Conservation (phyloP, 2,888 invertebrate genomes). For the Amblyjoppa fuscipennis region DNA sequence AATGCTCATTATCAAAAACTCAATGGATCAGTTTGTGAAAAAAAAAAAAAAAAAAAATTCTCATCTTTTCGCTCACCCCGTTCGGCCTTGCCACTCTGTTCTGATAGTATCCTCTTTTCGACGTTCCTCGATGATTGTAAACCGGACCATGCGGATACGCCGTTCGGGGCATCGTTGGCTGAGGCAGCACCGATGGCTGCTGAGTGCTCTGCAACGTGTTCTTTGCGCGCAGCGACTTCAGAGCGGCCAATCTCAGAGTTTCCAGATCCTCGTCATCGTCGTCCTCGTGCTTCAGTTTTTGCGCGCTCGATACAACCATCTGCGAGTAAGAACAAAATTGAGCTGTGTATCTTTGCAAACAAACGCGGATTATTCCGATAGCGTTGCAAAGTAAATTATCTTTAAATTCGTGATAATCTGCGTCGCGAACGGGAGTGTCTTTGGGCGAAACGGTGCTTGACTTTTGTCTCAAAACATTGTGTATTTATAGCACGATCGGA, state of each 20-base stretch:
- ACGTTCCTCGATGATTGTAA: slow-evolving; percentile 73
- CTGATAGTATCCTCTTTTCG: slow-evolving; percentile 73
- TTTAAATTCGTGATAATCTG: not conserved
- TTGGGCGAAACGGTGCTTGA: not conserved
- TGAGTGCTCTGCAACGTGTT: slow-evolving; percentile 58
- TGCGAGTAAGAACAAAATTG: slow-evolving; percentile 21
- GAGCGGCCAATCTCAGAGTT: slow-evolving; percentile 85
- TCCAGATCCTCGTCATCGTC: slow-evolving; percentile 87
- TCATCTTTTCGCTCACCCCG: slow-evolving; percentile 73
- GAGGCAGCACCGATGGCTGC: slow-evolving; percentile 23
- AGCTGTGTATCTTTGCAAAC: not conserved
- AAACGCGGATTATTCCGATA: not conserved
- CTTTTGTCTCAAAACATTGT: not conserved
- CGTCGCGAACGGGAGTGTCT: not conserved
- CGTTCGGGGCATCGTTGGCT: slow-evolving; percentile 32
- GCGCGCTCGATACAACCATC: slow-evolving; percentile 73
- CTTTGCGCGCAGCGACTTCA: slow-evolving; percentile 84
- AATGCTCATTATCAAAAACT: not conserved
- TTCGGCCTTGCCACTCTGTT: slow-evolving; percentile 76
- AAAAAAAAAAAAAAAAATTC: not conserved
- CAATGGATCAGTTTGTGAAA: not conserved
- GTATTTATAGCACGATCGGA: not conserved
- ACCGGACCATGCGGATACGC: slow-evolving; percentile 65
- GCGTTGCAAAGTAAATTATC: not conserved
- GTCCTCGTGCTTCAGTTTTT: slow-evolving; percentile 79